phyloP scores from a whole-genome alignment of 1,140 invertebrate species.

The Drosophila subpulchrella region DNA sequence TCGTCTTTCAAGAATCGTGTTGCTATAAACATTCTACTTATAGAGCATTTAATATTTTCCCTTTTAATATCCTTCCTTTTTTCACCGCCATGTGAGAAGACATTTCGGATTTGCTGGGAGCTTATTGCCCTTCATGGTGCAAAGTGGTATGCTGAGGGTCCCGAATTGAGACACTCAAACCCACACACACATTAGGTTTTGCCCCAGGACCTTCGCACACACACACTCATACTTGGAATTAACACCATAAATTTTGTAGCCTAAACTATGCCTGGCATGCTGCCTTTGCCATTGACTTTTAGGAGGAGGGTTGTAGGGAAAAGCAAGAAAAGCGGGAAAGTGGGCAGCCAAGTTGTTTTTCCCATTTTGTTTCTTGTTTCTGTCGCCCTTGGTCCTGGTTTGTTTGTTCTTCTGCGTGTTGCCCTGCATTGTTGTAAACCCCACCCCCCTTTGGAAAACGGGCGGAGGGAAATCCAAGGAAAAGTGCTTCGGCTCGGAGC shows the following conservation, averaged over 20 bases:
- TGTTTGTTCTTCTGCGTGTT: constrained; percentile 33
- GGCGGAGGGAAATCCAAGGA: constrained; percentile 13
- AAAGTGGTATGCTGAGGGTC: constrained; percentile 49
- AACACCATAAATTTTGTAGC: constrained; percentile 80
- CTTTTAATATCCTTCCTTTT: neutral
- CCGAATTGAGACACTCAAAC: constrained; percentile 57
- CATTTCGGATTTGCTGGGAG: constrained; percentile 43
- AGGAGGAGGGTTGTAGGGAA: no score
- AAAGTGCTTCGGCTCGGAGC: constrained; percentile 61
- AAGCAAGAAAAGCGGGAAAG: constrained; percentile 6
- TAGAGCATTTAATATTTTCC: constrained; percentile 22
- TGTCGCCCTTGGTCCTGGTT: constrained; percentile 18
- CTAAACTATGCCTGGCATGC: constrained; percentile 68
- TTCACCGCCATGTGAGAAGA: constrained; percentile 44
- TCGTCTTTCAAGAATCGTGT: no score
- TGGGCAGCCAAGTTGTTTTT: constrained; percentile 33
- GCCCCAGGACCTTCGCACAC: constrained; percentile 9
- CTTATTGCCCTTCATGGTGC: constrained; percentile 57
- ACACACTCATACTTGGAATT: constrained; percentile 55
- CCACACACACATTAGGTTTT: constrained; percentile 18
- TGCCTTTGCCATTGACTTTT: constrained; percentile 34
- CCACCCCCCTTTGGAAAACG: constrained; percentile 5
- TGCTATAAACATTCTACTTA: neutral
- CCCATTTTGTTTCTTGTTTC: constrained; percentile 20
- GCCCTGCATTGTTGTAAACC: constrained; percentile 34